These are phyloP conservation scores for Tragelaphus eurycerus DNA, from an alignment of 2,797 vertebrate genomes.

Conservation along the genomic window DNA sequence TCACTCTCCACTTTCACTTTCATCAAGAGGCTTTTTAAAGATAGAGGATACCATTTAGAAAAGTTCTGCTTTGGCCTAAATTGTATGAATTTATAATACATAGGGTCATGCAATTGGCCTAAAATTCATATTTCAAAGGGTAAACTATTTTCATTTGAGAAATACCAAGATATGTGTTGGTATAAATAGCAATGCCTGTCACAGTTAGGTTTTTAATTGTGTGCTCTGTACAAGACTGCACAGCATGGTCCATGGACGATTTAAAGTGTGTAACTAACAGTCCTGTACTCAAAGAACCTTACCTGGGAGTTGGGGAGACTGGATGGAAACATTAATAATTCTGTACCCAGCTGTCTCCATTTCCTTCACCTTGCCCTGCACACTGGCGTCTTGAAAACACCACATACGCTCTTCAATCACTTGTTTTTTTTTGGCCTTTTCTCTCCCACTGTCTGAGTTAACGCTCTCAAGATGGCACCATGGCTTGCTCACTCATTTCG, in stretches of 20 bases:
- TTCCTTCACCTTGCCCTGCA: neutral
- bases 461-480: neutral
- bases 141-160: neutral
- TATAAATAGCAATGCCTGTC: neutral
- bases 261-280: neutral
- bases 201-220: neutral
- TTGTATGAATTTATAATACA: neutral
- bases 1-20: no score
- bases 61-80: neutral
- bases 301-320: no score
- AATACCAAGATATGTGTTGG: neutral
- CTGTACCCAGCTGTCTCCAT: accelerated
- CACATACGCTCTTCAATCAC: neutral
- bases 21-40: neutral
- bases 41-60: neutral
- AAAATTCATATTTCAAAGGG: neutral
- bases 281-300: neutral
- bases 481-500: neutral
- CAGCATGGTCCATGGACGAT: neutral
- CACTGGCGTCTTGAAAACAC: neutral
- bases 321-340: neutral
- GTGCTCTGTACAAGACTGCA: neutral
- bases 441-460: neutral
- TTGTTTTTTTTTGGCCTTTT: neutral
- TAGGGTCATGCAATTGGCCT: neutral